Percentiles rank a stretch among this genome's conserved stretches.
Conservation (phyloP, 2,797 vertebrate species). For the Melanogrammus aeglefinus region DNA sequence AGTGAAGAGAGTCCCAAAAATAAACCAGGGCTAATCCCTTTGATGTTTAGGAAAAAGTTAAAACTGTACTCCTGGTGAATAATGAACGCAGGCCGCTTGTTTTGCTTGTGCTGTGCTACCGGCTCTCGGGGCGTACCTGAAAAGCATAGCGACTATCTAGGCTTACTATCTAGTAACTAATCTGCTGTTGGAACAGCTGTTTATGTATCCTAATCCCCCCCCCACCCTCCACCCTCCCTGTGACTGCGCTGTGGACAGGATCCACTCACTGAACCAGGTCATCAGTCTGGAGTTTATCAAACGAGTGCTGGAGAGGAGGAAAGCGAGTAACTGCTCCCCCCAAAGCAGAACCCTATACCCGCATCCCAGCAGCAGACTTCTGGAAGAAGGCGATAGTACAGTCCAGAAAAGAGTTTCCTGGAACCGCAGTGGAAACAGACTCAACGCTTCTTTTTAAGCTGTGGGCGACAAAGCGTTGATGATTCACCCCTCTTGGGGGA, state of each 20-base stretch:
- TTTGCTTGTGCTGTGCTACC: not conserved
- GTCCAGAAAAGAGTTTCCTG: not conserved
- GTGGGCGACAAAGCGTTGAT: not conserved
- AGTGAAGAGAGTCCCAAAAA: not conserved
- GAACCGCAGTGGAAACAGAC: not conserved
- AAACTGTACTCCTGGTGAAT: not conserved
- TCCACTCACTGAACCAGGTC: not conserved
- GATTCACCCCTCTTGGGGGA: not conserved
- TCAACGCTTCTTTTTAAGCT: not conserved
- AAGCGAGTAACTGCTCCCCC: no score
- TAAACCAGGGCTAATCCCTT: not conserved
- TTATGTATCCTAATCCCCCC: not conserved
- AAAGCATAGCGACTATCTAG: not conserved
- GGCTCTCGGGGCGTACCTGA: not conserved
- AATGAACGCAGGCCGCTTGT: not conserved
- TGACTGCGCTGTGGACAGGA: not conserved
- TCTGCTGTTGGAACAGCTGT: not conserved
- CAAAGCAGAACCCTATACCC: no score
- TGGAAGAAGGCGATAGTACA: no score
- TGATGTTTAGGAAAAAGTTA: not conserved
- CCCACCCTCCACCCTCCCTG: not conserved
- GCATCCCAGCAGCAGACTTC: no score
- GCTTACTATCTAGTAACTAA: not conserved
- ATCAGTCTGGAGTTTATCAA: constrained; percentile 1
- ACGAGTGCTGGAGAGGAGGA: not conserved